Evolutionary conservation across 2,888 invertebrate species (phyloP), one percentile per base, ranked within the genome.

Genomic region (Lepidonotus clava): DNA sequence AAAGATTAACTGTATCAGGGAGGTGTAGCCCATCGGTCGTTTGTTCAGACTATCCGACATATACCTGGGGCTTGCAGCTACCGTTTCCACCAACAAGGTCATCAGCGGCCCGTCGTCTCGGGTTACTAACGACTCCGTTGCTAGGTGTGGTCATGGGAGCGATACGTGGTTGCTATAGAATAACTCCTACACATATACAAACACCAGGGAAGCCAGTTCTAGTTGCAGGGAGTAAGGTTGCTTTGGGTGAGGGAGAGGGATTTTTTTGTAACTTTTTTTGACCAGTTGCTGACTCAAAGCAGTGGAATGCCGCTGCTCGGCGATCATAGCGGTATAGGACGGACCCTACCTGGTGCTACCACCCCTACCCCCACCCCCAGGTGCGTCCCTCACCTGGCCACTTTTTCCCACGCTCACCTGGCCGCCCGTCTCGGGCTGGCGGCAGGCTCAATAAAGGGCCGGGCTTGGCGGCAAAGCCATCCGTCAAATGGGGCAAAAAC

Each of bases 91-190:
- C n/a, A n/a, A 24, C 61, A 18, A 46, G 46, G 46, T 46, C 46
- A 46, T 18, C 46, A 46, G 46, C 18, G 46, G 6, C 46, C 46
- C 18, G 8, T 18, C 6, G 8, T 18, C 28, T 61, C 61, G 61
- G 28, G 61, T 61, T 61, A 24, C 61, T 28, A 71, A 38, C 21
- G 71, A 71, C 34, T 34, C 36, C 18, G 67, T 71, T 71, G 71
- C 71, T 71, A 71, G 71, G 71, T 71, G 71, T 71, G 71, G 71
- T 71, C 71, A 71, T 71, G 71, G 71, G 34, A 71, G 38, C 71
- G 71, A 14, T 24, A 34, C 24, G 36, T 18, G 11, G 71, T 71
- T 71, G 38, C 71, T 34, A 34, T 14, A 34, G 36, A 21, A 34
- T 18, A 21, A 71, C 71, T 36, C 18, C 34, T 38, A 38, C 38